Evolutionary conservation across 2,888 invertebrate genomes (phyloP).

Genomic region (Choristoneura rosaceana): DNA sequence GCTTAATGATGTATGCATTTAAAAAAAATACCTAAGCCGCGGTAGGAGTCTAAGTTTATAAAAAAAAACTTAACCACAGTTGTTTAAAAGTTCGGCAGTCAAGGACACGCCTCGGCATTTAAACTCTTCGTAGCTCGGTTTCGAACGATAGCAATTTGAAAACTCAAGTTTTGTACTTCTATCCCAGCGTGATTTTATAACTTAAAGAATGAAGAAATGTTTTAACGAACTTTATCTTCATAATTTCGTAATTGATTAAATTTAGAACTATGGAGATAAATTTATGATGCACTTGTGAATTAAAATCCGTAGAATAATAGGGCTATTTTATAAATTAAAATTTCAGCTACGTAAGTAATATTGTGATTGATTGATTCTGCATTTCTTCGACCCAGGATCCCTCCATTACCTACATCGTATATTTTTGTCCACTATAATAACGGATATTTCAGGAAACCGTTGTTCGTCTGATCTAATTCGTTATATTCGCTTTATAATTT

Average conservation of each 20-base stretch:
- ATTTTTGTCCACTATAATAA: too few species aligned
- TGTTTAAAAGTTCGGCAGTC: conserved; percentile 4
- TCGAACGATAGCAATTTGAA: conserved; percentile 2
- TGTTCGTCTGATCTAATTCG: too few species aligned
- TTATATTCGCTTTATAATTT: too few species aligned
- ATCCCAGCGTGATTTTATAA: not conserved
- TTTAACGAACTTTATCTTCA: not conserved
- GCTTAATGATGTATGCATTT: not conserved
- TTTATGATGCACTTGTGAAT: too few species aligned
- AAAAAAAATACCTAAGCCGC: not conserved
- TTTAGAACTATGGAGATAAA: not conserved
- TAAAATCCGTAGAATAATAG: too few species aligned
- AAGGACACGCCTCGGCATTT: conserved; percentile 4
- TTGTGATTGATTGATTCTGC: too few species aligned
- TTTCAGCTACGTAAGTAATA: too few species aligned
- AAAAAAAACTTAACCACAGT: not conserved
- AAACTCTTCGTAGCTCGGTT: conserved; percentile 1
- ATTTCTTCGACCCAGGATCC: too few species aligned
- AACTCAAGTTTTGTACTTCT: conserved; percentile 4
- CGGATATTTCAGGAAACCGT: too few species aligned
- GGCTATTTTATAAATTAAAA: too few species aligned
- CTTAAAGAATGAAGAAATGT: not conserved
- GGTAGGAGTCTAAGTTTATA: not conserved
- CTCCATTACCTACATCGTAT: too few species aligned
- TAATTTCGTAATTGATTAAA: not conserved